phyloP scores from a whole-genome alignment of 2,888 invertebrate species.

The Seira sanloemensis region DNA sequence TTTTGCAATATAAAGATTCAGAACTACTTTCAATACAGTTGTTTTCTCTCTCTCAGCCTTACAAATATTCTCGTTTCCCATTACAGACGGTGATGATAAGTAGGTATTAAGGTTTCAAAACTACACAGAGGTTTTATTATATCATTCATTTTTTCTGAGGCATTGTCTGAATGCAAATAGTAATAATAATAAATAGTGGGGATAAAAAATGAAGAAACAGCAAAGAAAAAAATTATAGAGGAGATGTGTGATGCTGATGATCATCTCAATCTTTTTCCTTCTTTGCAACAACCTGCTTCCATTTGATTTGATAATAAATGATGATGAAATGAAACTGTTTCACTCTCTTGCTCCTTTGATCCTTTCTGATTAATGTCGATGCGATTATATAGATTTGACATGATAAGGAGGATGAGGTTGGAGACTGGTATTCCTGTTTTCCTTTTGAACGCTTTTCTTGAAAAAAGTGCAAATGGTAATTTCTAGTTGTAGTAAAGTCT shows the following conservation, averaged over 20 bases:
- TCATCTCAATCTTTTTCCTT: conserved; percentile 26
- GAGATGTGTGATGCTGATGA: not conserved
- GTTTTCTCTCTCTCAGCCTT: too few relatives aligned
- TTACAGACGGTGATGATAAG: conserved; percentile 21
- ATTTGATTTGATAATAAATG: conserved; percentile 49
- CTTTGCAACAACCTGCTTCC: conserved; percentile 55
- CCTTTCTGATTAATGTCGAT: not conserved
- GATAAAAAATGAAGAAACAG: not conserved
- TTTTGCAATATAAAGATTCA: not conserved
- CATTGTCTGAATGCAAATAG: conserved; percentile 27
- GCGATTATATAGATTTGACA: not conserved
- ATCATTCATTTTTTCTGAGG: not conserved
- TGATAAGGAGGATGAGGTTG: not conserved
- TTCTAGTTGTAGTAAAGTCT: too few relatives aligned
- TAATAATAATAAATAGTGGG: not conserved
- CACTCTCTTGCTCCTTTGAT: not conserved
- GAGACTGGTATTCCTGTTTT: not conserved
- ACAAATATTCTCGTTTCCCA: conserved; percentile 24
- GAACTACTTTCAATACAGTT: not conserved
- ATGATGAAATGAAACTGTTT: conserved; percentile 38
- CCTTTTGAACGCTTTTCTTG: too few relatives aligned
- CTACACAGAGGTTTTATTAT: not conserved
- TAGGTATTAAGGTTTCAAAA: conserved; percentile 41
- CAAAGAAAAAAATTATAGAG: conserved; percentile 9
- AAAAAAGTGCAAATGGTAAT: too few relatives aligned